Evolutionary conservation across 2,888 invertebrate species (phyloP).

Genomic region (Choristoneura rosaceana): DNA sequence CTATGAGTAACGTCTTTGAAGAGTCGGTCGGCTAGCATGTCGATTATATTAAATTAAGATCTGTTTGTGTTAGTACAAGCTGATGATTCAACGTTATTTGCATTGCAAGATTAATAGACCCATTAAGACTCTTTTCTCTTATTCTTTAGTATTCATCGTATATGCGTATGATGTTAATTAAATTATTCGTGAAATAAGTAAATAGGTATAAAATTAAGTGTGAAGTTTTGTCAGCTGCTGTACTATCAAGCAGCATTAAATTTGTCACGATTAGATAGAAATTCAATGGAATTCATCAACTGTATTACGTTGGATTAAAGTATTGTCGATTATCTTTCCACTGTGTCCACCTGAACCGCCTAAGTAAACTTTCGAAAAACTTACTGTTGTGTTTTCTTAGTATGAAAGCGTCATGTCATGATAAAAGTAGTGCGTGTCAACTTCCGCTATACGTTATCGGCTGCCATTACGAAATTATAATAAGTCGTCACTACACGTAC

Average conservation of each 20-base stretch:
- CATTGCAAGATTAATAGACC: not conserved
- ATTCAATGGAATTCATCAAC: not conserved
- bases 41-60: not conserved
- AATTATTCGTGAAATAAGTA: no score
- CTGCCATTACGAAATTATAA: conserved; percentile 23
- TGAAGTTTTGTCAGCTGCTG: not conserved
- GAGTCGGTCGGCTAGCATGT: not conserved
- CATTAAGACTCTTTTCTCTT: not conserved
- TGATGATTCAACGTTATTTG: not conserved
- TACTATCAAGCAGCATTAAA: not conserved
- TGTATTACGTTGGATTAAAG: not conserved
- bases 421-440: conserved; percentile 30
- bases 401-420: conserved; percentile 4
- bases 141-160: not conserved
- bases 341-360: not conserved
- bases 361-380: conserved; percentile 11
- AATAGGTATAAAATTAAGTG: not conserved
- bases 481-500: no score
- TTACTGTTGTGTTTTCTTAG: conserved; percentile 10
- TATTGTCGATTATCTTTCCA: not conserved
- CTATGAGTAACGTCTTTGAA: conserved; percentile 3
- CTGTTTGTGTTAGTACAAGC: not conserved
- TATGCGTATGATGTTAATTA: no score
- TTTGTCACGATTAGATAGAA: conserved; percentile 4
- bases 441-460: conserved; percentile 33